Evolutionary conservation across 2,888 invertebrate species (phyloP).

Genomic region (Carpatolechia fugitivella): DNA sequence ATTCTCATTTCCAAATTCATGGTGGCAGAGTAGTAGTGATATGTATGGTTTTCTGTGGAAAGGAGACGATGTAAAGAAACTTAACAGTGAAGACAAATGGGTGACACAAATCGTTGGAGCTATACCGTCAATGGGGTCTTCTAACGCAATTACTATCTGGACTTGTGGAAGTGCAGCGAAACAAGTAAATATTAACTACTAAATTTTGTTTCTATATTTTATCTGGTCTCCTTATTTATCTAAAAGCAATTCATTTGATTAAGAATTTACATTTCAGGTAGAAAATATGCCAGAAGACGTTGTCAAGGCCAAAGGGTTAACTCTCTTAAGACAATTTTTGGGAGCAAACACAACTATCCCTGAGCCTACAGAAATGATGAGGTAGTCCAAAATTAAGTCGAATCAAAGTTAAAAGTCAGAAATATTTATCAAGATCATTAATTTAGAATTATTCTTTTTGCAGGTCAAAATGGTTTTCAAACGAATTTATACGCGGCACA

Average conservation of each 20-base stretch:
- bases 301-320: constrained; percentile 23
- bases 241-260: too few species aligned
- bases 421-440: too few species aligned
- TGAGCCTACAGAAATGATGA: constrained; percentile 23
- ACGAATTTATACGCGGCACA: constrained; percentile 84
- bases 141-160: constrained; percentile 31
- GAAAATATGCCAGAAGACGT: constrained; percentile 27
- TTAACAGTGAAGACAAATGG: constrained; percentile 27
- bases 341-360: constrained; percentile 22
- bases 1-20: constrained; percentile 78
- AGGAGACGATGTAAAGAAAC: constrained; percentile 23
- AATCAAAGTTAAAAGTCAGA: too few species aligned
- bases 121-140: constrained; percentile 25
- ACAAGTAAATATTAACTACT: constrained; percentile 32
- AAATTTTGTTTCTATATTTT: too few species aligned
- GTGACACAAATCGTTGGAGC: constrained; percentile 28
- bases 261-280: constrained; percentile 20
- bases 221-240: too few species aligned
- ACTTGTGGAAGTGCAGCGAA: constrained; percentile 28
- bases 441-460: too few species aligned
- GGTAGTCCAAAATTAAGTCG: too few species aligned
- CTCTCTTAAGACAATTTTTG: constrained; percentile 26
- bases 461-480: constrained; percentile 85
- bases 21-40: constrained; percentile 73
- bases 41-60: constrained; percentile 26